phyloP scores from a whole-genome alignment of 2,113 vertebrate species.

The Chascanopsetta lugubris region DNA sequence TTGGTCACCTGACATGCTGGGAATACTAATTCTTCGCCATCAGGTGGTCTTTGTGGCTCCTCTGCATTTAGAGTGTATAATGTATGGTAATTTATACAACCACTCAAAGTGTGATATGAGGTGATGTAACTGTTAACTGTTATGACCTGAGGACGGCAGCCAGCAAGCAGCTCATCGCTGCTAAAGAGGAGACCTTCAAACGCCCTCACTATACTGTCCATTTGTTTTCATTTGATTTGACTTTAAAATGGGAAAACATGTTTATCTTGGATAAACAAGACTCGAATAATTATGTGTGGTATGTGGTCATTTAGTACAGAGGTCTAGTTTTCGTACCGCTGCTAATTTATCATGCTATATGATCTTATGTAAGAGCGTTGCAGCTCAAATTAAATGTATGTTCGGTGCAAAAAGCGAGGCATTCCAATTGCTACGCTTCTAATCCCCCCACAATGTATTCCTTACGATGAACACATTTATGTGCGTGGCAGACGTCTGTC shows the following conservation, averaged over 20 bases:
- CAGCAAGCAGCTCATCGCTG: conserved; percentile 29
- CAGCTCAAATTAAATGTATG: background rate
- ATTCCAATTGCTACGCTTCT: background rate
- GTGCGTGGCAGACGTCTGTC: background rate
- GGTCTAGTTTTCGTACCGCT: background rate
- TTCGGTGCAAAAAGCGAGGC: background rate
- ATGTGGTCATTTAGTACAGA: too few relatives aligned
- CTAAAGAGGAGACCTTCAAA: background rate
- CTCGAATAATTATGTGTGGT: too few relatives aligned
- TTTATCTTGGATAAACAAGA: background rate
- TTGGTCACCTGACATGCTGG: conserved; percentile 26
- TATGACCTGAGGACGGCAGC: conserved; percentile 6
- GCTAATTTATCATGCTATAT: background rate
- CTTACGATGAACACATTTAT: background rate
- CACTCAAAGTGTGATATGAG: conserved; percentile 47
- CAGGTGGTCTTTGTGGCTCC: conserved; percentile 40
- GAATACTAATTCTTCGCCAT: conserved; percentile 52
- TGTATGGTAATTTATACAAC: conserved; percentile 55
- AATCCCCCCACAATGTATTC: too few relatives aligned
- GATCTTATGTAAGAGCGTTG: background rate
- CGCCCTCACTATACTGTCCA: too few relatives aligned
- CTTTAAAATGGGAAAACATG: background rate
- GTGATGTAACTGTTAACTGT: conserved; percentile 33
- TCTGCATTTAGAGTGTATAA: conserved; percentile 45
- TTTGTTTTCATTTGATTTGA: background rate